Base-by-base conservation (phyloP, 1,140 invertebrate species). In the Calosoma granatense region DNA sequence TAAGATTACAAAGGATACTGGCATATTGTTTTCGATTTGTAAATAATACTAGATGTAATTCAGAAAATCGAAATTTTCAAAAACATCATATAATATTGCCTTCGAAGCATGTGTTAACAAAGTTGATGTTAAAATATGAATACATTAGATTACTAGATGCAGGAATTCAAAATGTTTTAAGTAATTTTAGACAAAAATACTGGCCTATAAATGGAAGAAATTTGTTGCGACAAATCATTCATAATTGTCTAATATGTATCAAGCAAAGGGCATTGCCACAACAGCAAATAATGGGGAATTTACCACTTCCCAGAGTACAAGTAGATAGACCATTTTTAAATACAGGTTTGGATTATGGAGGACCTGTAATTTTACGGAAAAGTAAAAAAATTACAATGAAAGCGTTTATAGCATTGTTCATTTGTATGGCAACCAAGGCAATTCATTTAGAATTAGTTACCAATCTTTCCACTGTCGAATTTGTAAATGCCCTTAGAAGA, bases 401-500 rank as follows among this genome's bases (percentile, higher is more conserved):
- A n/a, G 26, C 21, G 15, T 22, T 30, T 14, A 21, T 21, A 17
- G n/a, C n/a, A 30, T 36, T 21, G 6, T 54, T n/a, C 22, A 14
- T 17, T 4, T 21, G 22, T 22, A 22, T 21, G n/a, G 23, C 9
- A 22, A 17, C 11, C 4, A 9, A 22, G 15, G n/a, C 23, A 6
- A 15, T 22, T 30, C 20, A 22, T n/a, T 21, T 23, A 56, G 66
- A 68, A 30, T 39, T 64, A 1, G 57, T 60, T 1, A 23, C 43
- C 14, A 55, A 58, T 0, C 36, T 68, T 14, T 61, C 60, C 1
- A 64, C 64, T 1, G 60, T 60, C 2, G 56, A 39, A 2, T 66
- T 64, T 56, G 21, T 61, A 6, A 54, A 52, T 11, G 53, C 54
- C 17, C 41, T 67, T 1, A 55, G 60, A 26, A 55, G 64, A 17